Evolutionary conservation across 2,797 vertebrate species (phyloP).

Genomic region (Acropternis orthonyx): DNA sequence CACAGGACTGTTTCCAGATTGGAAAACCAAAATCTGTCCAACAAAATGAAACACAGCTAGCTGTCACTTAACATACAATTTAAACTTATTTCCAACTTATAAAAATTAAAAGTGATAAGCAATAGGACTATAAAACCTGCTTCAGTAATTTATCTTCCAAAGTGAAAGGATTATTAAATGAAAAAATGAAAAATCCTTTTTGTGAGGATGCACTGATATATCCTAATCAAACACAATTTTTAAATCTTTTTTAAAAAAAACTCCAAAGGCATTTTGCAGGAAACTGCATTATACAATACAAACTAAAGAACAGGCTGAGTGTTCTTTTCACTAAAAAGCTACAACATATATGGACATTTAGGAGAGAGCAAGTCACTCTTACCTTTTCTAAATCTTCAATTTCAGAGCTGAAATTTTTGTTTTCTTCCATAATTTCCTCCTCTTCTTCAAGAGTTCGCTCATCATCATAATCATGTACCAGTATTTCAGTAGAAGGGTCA

Average conservation of each 20-base stretch:
- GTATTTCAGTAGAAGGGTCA: slow-evolving; percentile 95
- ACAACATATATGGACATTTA: not conserved
- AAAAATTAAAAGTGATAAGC: not conserved
- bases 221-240: not conserved
- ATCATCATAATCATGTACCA: slow-evolving; percentile 96
- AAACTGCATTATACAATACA: not conserved
- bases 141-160: not conserved
- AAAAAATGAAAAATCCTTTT: not conserved
- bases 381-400: slow-evolving; percentile 98
- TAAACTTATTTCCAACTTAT: not conserved
- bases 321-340: not conserved
- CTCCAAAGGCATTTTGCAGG: not conserved
- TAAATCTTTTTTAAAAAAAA: not conserved
- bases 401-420: slow-evolving; percentile 90
- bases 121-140: not conserved
- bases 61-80: not conserved
- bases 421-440: slow-evolving; percentile 92
- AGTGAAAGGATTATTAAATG: not conserved
- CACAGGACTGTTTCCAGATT: not conserved
- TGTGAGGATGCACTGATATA: not conserved
- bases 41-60: not conserved
- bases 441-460: slow-evolving; percentile 96
- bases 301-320: not conserved
- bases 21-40: not conserved
- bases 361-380: not conserved